phyloP scores from a whole-genome alignment of 1,140 invertebrate genomes.

The Atopsyche davidsoni region DNA sequence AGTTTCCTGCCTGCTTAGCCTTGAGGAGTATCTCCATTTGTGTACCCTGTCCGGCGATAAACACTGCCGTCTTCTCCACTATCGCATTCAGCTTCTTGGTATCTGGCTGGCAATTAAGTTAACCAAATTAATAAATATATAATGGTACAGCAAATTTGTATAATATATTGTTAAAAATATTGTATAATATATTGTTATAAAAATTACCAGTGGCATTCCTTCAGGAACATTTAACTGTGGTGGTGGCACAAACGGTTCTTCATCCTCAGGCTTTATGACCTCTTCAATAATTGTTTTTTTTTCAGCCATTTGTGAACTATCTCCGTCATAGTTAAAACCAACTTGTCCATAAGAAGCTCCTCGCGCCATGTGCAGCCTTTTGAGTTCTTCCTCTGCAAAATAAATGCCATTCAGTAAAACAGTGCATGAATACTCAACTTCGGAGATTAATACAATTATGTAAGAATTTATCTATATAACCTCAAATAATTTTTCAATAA shows the following conservation, averaged over 20 bases:
- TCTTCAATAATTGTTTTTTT: constrained; percentile 30
- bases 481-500: neutral
- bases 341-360: constrained; percentile 65
- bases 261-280: constrained; percentile 47
- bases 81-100: constrained; percentile 87
- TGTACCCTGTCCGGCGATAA: constrained; percentile 85
- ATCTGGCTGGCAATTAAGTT: constrained; percentile 66
- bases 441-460: too few species aligned
- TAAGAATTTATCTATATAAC: neutral
- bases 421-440: neutral
- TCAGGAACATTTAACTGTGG: constrained; percentile 65
- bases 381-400: constrained; percentile 83
- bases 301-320: constrained; percentile 37
- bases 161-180: too few species aligned
- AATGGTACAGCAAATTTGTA: neutral
- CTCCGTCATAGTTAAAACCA: constrained; percentile 71
- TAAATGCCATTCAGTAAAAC: constrained; percentile 14
- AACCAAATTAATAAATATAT: neutral
- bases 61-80: constrained; percentile 93
- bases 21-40: constrained; percentile 99
- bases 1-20: constrained; percentile 91
- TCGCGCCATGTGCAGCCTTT: constrained; percentile 66
- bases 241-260: constrained; percentile 66
- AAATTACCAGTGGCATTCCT: constrained; percentile 65
- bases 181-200: too few species aligned